phyloP scores from a whole-genome alignment of 2,113 vertebrate species.

The Aspiorhynchus laticeps region DNA sequence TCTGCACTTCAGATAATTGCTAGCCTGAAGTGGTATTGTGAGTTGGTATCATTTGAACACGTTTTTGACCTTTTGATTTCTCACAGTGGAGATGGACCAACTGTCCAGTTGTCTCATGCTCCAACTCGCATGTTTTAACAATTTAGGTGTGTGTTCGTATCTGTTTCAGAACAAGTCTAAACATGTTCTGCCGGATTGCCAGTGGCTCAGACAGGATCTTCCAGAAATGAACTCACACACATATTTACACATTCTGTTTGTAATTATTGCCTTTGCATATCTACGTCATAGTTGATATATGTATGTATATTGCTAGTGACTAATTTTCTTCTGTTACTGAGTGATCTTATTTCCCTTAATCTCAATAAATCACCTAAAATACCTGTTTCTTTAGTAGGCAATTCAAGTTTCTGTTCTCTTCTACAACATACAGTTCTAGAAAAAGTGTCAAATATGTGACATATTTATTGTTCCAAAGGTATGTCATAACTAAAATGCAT shows the following conservation, averaged over 20 bases:
- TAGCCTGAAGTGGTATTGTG: conserved; percentile 19
- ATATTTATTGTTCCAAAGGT: not conserved
- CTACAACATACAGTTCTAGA: not conserved
- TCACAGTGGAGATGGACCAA: not conserved
- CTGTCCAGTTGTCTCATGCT: not conserved
- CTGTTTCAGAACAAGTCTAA: conserved; percentile 18
- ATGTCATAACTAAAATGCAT: not conserved
- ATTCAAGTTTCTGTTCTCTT: not conserved
- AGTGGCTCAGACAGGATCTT: conserved; percentile 15
- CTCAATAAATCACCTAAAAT: not conserved
- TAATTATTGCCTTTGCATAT: not conserved
- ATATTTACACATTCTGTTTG: not conserved
- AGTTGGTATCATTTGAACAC: not conserved
- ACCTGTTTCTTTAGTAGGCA: not conserved
- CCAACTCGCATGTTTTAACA: not conserved
- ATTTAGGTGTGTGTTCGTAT: conserved; percentile 1
- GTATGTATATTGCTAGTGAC: not conserved
- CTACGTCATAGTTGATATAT: not conserved
- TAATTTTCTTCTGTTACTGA: not conserved
- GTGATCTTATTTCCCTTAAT: not conserved
- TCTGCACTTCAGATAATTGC: conserved; percentile 9
- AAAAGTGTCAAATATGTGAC: not conserved
- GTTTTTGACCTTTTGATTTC: not conserved
- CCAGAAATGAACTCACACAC: not conserved
- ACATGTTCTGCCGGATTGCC: conserved; percentile 27